Percentiles rank a stretch among this genome's conserved stretches.
These are phyloP conservation scores for Vollenhovia emeryi DNA, from an alignment of 1,140 invertebrate species.

Conservation along the genomic window DNA sequence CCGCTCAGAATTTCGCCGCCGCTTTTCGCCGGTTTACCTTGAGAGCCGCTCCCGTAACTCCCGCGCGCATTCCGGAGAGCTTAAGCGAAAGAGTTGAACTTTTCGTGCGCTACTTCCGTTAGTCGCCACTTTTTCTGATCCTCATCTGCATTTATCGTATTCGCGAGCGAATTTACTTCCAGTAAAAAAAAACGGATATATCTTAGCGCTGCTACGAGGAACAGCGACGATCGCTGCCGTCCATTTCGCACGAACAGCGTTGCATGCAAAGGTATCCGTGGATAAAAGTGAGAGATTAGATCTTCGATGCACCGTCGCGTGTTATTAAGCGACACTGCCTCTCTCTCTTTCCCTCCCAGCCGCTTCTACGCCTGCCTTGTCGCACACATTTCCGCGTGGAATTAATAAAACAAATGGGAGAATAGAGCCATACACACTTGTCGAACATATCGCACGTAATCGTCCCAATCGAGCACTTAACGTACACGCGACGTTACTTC, in stretches of 20 bases:
- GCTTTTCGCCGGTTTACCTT: constrained; percentile 36
- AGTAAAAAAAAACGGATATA: background rate
- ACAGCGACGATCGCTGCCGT: background rate
- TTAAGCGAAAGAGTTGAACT: constrained; percentile 41
- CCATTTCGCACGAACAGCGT: background rate
- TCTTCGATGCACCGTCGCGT: background rate
- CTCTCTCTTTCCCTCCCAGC: background rate
- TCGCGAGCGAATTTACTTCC: background rate
- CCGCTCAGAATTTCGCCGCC: constrained; percentile 18
- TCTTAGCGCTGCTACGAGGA: background rate
- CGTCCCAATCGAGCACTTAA: constrained; percentile 4
- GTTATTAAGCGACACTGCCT: background rate
- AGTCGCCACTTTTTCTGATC: background rate
- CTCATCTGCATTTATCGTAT: constrained; percentile 8
- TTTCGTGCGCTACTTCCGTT: background rate
- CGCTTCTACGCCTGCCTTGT: no score
- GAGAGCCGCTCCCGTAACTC: background rate
- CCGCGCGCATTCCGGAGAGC: background rate
- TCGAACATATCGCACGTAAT: background rate
- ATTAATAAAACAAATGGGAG: constrained; percentile 5
- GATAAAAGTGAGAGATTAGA: constrained; percentile 12
- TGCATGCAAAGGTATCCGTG: background rate
- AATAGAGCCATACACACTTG: background rate
- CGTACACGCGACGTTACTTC: constrained; percentile 7
- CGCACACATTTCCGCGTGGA: background rate